Conservation (phyloP, 2,113 vertebrate genomes). For the Cinclus cinclus region DNA sequence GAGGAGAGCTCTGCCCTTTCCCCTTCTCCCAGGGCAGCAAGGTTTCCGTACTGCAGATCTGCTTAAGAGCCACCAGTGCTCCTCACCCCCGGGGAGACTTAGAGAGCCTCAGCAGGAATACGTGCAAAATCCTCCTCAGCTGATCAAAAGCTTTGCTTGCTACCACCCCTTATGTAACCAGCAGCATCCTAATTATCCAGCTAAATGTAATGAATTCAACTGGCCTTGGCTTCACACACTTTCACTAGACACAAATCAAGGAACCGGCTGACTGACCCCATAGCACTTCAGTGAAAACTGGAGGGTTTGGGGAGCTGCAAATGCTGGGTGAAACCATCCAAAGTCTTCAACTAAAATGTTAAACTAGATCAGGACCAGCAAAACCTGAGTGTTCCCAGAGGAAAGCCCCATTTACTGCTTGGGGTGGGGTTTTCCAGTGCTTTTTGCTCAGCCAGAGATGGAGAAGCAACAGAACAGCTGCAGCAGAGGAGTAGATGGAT, state of each 20-base stretch:
- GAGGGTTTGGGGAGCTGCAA: not conserved
- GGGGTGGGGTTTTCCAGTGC: not conserved
- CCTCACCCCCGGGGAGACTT: not conserved
- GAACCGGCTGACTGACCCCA: not conserved
- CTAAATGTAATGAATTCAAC: not conserved
- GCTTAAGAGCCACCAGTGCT: slow-evolving; percentile 4
- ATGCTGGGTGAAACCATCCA: not conserved
- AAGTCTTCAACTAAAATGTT: not conserved
- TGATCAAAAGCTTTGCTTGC: slow-evolving; percentile 56
- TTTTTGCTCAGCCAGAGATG: slow-evolving; percentile 8
- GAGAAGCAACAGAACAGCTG: slow-evolving; percentile 53
- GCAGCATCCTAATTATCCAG: slow-evolving; percentile 44
- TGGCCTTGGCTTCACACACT: not conserved
- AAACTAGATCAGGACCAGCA: not conserved
- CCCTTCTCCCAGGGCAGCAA: not conserved
- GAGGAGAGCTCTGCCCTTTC: slow-evolving; percentile 6
- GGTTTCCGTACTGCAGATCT: not conserved
- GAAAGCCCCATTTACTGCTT: not conserved
- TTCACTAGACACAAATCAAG: not conserved
- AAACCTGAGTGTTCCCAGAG: not conserved
- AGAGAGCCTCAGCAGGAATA: slow-evolving; percentile 13
- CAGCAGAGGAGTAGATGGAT: slow-evolving; percentile 4
- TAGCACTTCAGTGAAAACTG: not conserved
- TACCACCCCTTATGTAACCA: not conserved
- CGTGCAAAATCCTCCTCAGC: slow-evolving; percentile 24